Conservation (phyloP, 2,113 vertebrate species). For the Oryctolagus cuniculus region DNA sequence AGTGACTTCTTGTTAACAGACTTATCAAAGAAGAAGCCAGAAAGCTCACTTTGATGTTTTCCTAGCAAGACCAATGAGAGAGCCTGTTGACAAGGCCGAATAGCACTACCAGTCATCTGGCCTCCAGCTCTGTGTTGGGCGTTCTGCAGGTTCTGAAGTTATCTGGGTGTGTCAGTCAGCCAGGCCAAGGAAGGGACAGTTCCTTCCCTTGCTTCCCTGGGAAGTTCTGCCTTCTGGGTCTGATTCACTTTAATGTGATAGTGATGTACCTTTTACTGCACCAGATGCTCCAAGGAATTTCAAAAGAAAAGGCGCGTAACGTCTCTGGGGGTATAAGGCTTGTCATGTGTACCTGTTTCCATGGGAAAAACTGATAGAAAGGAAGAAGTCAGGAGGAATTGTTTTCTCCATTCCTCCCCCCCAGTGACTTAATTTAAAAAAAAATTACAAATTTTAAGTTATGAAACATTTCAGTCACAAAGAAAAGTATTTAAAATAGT, state of each 20-base stretch:
- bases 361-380: not conserved
- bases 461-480: not conserved
- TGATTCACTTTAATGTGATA: not conserved
- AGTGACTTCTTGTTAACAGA: not conserved
- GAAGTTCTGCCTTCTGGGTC: not conserved
- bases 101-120: not conserved
- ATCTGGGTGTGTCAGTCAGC: not conserved
- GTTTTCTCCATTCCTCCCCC: not conserved
- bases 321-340: not conserved
- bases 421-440: not conserved
- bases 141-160: not conserved
- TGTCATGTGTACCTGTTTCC: not conserved
- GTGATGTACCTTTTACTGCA: not conserved
- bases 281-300: not conserved
- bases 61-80: not conserved
- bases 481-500: not conserved
- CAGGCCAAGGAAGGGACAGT: not conserved
- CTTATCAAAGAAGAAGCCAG: not conserved
- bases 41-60: not conserved
- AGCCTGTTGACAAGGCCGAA: not conserved
- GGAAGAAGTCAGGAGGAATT: conserved; percentile 27
- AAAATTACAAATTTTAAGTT: not conserved
- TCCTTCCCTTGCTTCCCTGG: not conserved
- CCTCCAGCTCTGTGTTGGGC: not conserved
- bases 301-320: not conserved